Base-by-base conservation (phyloP, 2,113 vertebrate species). In the Eubucco bourcierii region DNA sequence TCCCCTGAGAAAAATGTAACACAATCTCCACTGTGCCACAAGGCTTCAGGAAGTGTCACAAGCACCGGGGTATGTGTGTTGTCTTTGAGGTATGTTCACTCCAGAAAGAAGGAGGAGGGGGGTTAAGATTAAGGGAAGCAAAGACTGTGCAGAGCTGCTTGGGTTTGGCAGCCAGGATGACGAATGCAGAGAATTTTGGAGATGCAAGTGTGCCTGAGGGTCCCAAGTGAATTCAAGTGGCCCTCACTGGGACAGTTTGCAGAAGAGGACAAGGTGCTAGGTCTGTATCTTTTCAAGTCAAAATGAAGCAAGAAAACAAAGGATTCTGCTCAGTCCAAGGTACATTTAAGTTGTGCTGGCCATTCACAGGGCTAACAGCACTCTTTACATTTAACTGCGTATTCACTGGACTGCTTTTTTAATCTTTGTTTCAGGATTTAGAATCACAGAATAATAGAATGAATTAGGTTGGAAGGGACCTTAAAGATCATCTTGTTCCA, bases 71-170 rank as follows among this genome's bases (percentile, higher is more conserved):
- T n/a, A 44, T 52, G 24, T 5, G 5, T 18, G 52, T 12, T n/a
- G 53, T 19, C 33, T 0, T 27, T 34, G n/a, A 68, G 65, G 10
- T 31, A 12, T 3, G 15, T 17, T 68, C 15, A n/a, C 50, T 59
- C 61, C 61, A 58, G 25, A 52, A 56, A 56, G 14, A 29, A 25
- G 21, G 21, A 56, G 37, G 10, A 56, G 37, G 10, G 5, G 16
- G 13, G 39, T 13, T 9, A 46, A 53, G 88, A 59, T 10, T 71
- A 44, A 23, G 31, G 47, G 61, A 76, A 87, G 85, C 9, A 68
- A 18, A 61, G 28, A 53, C 59, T 31, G 17, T 4, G 10, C 0
- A 1, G 31, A 80, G 28, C 65, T 31, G 12, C 2, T 0, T 29
- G 21, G 28, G 2, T 23, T 58, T 39, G 41, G 20, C 41, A 91